Conservation (phyloP, 1,140 invertebrate genomes). For the Eubasilissa regina region DNA sequence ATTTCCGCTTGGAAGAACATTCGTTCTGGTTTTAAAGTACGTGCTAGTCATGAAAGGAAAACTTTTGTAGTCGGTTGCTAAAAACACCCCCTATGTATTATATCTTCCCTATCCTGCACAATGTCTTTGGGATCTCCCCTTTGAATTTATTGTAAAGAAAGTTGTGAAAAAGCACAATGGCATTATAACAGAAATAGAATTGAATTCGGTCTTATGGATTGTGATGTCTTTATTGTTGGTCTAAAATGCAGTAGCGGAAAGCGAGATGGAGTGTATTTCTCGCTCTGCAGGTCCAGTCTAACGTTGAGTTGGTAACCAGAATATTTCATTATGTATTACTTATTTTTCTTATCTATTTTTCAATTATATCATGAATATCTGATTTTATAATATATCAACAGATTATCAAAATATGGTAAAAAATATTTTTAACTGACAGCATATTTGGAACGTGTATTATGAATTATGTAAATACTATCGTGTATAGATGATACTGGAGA, state of each 20-base stretch:
- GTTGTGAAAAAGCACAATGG: slow-evolving; percentile 28
- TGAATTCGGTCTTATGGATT: slow-evolving; percentile 22
- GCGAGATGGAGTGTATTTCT: not conserved
- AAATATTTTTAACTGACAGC: too few species aligned
- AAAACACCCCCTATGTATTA: slow-evolving; percentile 3
- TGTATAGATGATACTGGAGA: too few species aligned
- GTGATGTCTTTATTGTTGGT: slow-evolving; percentile 12
- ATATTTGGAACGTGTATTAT: too few species aligned
- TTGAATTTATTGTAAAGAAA: slow-evolving; percentile 28
- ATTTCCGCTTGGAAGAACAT: not conserved
- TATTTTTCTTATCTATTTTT: too few species aligned
- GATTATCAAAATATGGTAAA: too few species aligned
- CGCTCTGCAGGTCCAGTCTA: not conserved
- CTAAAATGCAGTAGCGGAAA: not conserved
- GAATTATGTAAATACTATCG: too few species aligned
- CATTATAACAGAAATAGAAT: slow-evolving; percentile 22
- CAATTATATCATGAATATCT: too few species aligned
- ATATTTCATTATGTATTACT: too few species aligned
- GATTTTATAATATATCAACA: too few species aligned
- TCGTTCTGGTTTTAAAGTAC: not conserved
- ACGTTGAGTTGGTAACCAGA: not conserved
- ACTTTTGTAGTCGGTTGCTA: slow-evolving; percentile 5
- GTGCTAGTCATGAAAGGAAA: not conserved
- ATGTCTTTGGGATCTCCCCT: slow-evolving; percentile 11
- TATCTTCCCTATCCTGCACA: slow-evolving; percentile 2